Base-by-base conservation (phyloP, 2,888 invertebrate species). In the Latrodectus hesperus region DNA sequence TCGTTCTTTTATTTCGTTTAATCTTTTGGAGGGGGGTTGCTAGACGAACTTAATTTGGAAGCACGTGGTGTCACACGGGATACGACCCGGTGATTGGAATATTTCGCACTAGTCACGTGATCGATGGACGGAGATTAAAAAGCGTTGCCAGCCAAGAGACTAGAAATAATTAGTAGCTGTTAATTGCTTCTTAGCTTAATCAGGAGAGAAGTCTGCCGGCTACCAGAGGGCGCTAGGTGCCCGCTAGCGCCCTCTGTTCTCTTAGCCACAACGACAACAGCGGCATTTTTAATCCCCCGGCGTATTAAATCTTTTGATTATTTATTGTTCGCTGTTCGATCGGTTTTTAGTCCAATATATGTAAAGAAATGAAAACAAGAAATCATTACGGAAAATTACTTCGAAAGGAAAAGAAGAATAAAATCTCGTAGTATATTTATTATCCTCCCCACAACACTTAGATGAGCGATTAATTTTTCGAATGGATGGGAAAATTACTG, bases 101-200 rank as follows among this genome's bases (percentile, higher is more conserved):
- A 81, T 81, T 87, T 76, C 67, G 81, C 78, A 16, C 52, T n/a
- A 81, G 81, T 77, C 86, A 81, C 77, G 81, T 87, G 86, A 87
- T 87, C 86, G 86, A 87, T 87, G 86, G 72, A 77, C 60, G 81
- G 86, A 76, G 76, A 76, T 76, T 87, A 76, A 87, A 81, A 87
- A 87, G 77, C 76, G 65, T 71, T 12, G 60, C 12, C 86, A 81
- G 76, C 81, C 75, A 72, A 80, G 85, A 87, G 86, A 81, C 80
- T 73, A 64, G 86, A 81, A 87, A 87, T 87, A 87, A 87, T 87
- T 87, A 87, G 86, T 87, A 76, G 81, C 86, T 81, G 86, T 87
- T 87, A 87, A 87, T 87, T 87, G 86, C 86, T 87, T 87, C 86
- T 87, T 87, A 81, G 76, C 86, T 87, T 87, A 87, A 87, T 87